A percentile compares a stretch with the other conserved stretches of the same genome.
Conservation (phyloP, 2,113 vertebrate species). For the Colaptes auratus region DNA sequence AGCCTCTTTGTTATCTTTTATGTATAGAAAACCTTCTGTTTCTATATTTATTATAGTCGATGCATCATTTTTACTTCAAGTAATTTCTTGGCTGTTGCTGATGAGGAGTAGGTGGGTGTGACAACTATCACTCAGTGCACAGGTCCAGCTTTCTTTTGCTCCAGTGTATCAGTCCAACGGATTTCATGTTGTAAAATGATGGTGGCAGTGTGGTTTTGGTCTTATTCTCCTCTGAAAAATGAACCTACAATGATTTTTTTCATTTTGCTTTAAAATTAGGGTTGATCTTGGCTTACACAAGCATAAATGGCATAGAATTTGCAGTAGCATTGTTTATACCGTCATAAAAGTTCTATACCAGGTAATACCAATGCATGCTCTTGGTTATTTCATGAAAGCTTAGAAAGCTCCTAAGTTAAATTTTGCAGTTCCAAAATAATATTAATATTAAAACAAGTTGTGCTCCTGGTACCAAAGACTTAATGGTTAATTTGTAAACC, state of each 20-base stretch:
- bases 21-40: not conserved
- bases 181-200: not conserved
- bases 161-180: not conserved
- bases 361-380: not conserved
- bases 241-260: not conserved
- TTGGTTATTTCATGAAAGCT: not conserved
- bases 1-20: not conserved
- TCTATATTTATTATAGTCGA: not conserved
- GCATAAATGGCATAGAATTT: not conserved
- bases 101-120: not conserved
- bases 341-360: fast-evolving
- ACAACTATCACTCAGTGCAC: not conserved
- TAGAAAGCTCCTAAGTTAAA: not conserved
- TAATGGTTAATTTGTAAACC: not conserved
- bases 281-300: not conserved
- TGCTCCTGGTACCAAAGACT: not conserved
- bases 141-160: not conserved
- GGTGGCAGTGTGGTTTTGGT: not conserved
- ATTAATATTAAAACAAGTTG: not conserved
- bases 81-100: not conserved
- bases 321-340: fast-evolving
- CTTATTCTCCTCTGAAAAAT: not conserved
- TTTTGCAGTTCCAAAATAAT: not conserved
- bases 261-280: not conserved
- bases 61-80: not conserved